Base-by-base conservation (phyloP, 2,888 invertebrate species). In the Agrilus cyanescens region DNA sequence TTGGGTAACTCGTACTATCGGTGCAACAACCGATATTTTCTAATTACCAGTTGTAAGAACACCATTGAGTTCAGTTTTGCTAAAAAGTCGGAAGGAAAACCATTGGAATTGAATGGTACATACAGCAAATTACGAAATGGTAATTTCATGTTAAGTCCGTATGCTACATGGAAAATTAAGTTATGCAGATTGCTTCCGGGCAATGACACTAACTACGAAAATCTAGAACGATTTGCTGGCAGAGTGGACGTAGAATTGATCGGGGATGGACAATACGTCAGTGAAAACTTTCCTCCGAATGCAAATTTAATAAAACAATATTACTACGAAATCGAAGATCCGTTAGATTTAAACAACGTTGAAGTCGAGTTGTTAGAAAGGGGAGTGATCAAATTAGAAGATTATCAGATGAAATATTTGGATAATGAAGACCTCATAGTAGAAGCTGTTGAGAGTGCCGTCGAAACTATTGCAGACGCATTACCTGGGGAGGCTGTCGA, bases 91-190 rank as follows among this genome's bases (percentile, higher is more conserved):
- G 12, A 39, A 10, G 39, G 39, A 8, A 36, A n/a, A 8, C 34
- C 34, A 12, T 6, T 33, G n/a, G 14, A 33, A 6, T 7, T 8
- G 8, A 39, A 39, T 35, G 8, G n/a, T 32, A 33, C 35, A 7
- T 39, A 37, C 10, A 35, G 8, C 12, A 39, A 39, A 14, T 7
- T 39, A 12, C 7, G 7, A 7, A 13, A 8, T 8, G 39, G 39
- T 12, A 35, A 39, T 35, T 35, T 34, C 7, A 36, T 39, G 33
- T 39, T 39, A 33, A 39, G 39, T 14, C 39, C 39, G 10, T 39
- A 39, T 35, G 34, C 39, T 7, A 39, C 14, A 12, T 39, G 39
- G 39, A 39, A 35, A 12, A 35, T 39, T 14, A 34, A 39, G 33
- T n/a, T n/a, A n/a, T n/a, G n/a, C n/a, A n/a, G n/a, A n/a, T 18